Evolutionary conservation across 2,113 vertebrate species (phyloP), one percentile per base, ranked within the genome.

Genomic region (Cygnus atratus): DNA sequence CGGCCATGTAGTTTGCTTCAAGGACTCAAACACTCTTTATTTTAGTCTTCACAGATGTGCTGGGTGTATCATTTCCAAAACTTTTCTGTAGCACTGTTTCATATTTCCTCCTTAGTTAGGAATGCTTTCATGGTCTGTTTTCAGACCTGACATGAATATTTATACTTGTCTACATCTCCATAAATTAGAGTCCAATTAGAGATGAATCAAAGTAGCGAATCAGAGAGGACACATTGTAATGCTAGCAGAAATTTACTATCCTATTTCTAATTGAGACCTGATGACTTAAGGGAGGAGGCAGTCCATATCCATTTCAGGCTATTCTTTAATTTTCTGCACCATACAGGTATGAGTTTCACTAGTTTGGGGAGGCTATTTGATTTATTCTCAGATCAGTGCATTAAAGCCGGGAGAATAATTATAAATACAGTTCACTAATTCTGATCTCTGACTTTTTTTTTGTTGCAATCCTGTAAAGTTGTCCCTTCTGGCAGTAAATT

Each of bases 121-220:
- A 63, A 41, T 29, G 25, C 7, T 39, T 81, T 26, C 33, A 57
- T 37, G 61, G 57, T 86, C 96, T 97, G 63, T 96, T 97, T 97
- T 94, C 22, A 75, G 94, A 84, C 46, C 43, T 95, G 68, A 88
- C 9, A 66, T 97, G 96, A 97, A 96, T 98, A 98, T 97, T 98
- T 97, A 95, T 96, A 89, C 25, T 26, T 62, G 75, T 84, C 90
- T 90, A 84, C 80, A 86, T 96, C 88, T 95, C 95, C 95, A 87
- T 89, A 95, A 97, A 96, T 96, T 95, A 95, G 75, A 93, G 74
- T 95, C 50, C 73, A 79, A 70, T 5, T n/a, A n/a, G 50, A 97
- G 96, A 96, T 97, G 94, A 97, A 98, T 97, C 80, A 76, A 95
- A 91, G 70, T 48, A 87, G 83, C 92, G 93, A 97, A 97, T 97